These are phyloP conservation scores for Betta splendens DNA, from an alignment of 2,797 vertebrate species.

Conservation along the genomic window DNA sequence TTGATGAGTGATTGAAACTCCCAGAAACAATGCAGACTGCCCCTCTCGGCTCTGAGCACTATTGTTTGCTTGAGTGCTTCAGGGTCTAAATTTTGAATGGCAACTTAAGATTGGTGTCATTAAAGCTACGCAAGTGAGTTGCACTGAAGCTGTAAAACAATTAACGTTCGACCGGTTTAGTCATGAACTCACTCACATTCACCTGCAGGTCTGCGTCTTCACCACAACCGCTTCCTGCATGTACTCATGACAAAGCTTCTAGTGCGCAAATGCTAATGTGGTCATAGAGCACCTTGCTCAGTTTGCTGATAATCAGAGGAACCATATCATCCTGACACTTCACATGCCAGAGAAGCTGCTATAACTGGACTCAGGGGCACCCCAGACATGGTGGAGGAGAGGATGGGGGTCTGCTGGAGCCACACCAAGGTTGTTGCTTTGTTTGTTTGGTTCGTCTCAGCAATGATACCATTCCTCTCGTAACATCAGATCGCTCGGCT, in stretches of 20 bases:
- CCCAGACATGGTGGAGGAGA: conserved; percentile 77
- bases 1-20: conserved; percentile 52
- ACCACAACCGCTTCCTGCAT: conserved; percentile 74
- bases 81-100: conserved; percentile 19
- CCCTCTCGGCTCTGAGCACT: conserved; percentile 19
- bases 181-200: not conserved
- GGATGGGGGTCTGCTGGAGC: conserved; percentile 81
- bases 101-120: conserved; percentile 1
- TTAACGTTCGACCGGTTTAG: not conserved
- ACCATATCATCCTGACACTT: not conserved
- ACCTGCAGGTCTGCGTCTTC: not conserved
- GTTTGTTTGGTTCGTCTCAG: conserved; percentile 2
- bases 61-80: conserved; percentile 57
- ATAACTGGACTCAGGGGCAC: conserved; percentile 14
- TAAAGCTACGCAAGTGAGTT: not conserved
- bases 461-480: not conserved
- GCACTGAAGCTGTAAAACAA: not conserved
- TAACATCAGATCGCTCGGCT: not conserved
- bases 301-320: conserved; percentile 1
- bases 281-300: not conserved
- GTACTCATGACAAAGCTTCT: not conserved
- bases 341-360: not conserved
- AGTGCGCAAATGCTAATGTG: conserved; percentile 20
- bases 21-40: conserved; percentile 50
- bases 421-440: conserved; percentile 66